Percentiles rank a stretch among this genome's conserved stretches.
Evolutionary conservation across 2,113 vertebrate genomes (phyloP).

Genomic region (Eulacestoma nigropectus): DNA sequence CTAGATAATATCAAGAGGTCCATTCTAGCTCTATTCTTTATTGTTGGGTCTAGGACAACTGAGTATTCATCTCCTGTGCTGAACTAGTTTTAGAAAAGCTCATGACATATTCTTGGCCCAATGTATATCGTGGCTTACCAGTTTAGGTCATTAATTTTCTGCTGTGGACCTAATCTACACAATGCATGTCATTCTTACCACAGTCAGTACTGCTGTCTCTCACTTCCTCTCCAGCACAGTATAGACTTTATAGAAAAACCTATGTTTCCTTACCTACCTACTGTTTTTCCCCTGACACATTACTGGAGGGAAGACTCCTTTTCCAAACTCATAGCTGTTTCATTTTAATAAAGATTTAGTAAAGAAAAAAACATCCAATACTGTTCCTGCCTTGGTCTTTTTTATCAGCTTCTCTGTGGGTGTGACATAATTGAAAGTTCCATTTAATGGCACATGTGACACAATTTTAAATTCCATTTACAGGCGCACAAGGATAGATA

Average conservation of each 20-base stretch:
- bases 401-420: neutral
- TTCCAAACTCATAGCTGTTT: neutral
- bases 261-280: neutral
- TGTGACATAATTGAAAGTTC: neutral
- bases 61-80: neutral
- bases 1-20: neutral
- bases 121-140: neutral
- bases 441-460: neutral
- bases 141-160: neutral
- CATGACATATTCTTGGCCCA: neutral
- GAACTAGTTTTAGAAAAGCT: neutral
- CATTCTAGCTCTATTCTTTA: neutral
- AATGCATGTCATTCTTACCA: neutral
- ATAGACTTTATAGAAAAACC: neutral
- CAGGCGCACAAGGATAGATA: neutral
- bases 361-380: neutral
- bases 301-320: neutral
- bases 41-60: neutral
- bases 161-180: neutral
- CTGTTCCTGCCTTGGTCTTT: neutral
- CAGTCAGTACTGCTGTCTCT: neutral
- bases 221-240: neutral
- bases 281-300: neutral
- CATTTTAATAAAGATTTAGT: neutral
- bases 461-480: neutral